Base-by-base conservation (phyloP, 2,888 invertebrate species). In the Ectropis crepuscularia region DNA sequence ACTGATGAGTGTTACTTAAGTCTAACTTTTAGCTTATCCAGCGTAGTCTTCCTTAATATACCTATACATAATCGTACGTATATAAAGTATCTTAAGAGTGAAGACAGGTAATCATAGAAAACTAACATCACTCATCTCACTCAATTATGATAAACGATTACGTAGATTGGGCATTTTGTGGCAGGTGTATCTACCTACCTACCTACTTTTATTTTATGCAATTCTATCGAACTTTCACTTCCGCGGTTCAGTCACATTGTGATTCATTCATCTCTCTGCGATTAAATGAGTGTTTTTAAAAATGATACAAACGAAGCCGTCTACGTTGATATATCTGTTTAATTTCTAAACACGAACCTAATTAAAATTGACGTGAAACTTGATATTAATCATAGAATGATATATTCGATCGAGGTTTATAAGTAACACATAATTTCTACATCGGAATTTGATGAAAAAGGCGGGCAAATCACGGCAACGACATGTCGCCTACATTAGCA, bases 191-290 rank as follows among this genome's bases (percentile, higher is more conserved):
- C n/a, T n/a, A n/a, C n/a, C n/a, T n/a, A 28, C 16, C 16, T 28
- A 28, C 16, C 16, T 28, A 60, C 55, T 57, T 64, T 63, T 63
- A 61, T 63, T 81, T 83, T 79, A 80, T 80, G 79, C 75, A 79
- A 80, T 75, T 82, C 77, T 77, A 78, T 79, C 74, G 72, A 78
- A 84, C 89, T 89, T 88, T 89, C 89, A 86, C 89, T 86, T 85
- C 79, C 78, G 79, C 79, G 77, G 77, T 81, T 85, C 81, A 78
- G 78, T 81, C 77, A 79, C 78, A 80, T 80, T 60, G 60, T 53
- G 48, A 61, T 53, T 53, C 75, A 72, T 79, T 63, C 63, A 63
- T 57, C 36, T 51, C 37, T 55, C 7, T 16, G 38, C 28, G 37
- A 58, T 50, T 43, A 50, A 43, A 43, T 74, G 74, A 79, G 76